Conservation (phyloP, 2,888 invertebrate genomes). For the Amphiduros pacificus region DNA sequence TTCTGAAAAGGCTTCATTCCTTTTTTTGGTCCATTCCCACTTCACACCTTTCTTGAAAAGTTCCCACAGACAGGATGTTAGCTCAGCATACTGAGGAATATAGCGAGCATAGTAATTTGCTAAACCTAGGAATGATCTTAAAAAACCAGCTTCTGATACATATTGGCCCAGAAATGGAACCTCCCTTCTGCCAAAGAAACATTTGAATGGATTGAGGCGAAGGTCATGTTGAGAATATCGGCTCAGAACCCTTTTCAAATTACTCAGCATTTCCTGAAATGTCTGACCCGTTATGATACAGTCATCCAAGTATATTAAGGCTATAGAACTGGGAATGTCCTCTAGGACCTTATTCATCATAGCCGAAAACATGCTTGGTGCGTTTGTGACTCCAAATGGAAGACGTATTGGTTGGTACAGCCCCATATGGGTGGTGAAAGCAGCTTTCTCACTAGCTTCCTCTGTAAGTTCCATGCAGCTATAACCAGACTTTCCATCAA, state of each 20-base stretch:
- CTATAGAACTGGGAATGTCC: not conserved
- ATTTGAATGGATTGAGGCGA: not conserved
- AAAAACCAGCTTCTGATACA: not conserved
- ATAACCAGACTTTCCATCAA: constrained; percentile 24
- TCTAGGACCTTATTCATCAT: constrained; percentile 16
- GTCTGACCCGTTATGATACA: not conserved
- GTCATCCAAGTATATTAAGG: constrained; percentile 25
- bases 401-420: constrained; percentile 19
- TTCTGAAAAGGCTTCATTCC: constrained; percentile 22
- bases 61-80: constrained; percentile 17
- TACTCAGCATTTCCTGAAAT: constrained; percentile 5
- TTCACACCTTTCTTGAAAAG: constrained; percentile 17
- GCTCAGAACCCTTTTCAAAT: constrained; percentile 13
- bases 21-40: constrained; percentile 24
- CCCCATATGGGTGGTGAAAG: constrained; percentile 12
- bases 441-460: constrained; percentile 17
- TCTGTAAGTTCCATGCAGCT: constrained; percentile 14
- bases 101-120: constrained; percentile 16
- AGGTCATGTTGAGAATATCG: not conserved
- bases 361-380: constrained; percentile 17
- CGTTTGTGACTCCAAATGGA: constrained; percentile 23
- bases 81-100: constrained; percentile 17
- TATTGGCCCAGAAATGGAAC: not conserved
- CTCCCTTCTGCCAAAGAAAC: not conserved
- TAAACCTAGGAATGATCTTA: not conserved